Evolutionary conservation across 1,140 invertebrate species (phyloP).

Genomic region (Ectropis grisescens): DNA sequence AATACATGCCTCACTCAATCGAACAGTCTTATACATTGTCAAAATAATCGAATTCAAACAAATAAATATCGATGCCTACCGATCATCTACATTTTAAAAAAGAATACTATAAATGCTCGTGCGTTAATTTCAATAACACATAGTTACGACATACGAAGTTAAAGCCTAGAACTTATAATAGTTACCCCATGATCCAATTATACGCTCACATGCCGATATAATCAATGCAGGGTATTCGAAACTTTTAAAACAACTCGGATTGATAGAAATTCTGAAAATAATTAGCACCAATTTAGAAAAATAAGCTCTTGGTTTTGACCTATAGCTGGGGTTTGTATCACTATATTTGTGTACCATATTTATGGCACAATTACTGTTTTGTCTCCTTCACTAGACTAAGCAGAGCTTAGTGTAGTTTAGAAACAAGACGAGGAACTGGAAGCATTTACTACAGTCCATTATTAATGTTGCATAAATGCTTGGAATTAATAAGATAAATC

Average conservation of each 20-base stretch:
- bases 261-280: too few relatives aligned
- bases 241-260: not conserved
- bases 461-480: too few relatives aligned
- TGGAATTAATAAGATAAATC: too few relatives aligned
- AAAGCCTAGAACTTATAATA: conserved; percentile 56
- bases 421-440: too few relatives aligned
- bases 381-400: conserved; percentile 23
- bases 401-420: conserved; percentile 18
- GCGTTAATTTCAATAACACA: conserved; percentile 13
- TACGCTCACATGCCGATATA: conserved; percentile 46
- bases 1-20: conserved; percentile 35
- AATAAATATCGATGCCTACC: not conserved
- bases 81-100: not conserved
- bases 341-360: too few relatives aligned
- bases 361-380: too few relatives aligned
- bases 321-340: not conserved
- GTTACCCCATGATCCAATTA: conserved; percentile 61
- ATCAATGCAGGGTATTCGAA: conserved; percentile 39
- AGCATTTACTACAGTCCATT: too few relatives aligned
- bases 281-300: not conserved
- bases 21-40: conserved; percentile 51
- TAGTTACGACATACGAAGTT: conserved; percentile 36
- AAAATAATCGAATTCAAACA: conserved; percentile 8
- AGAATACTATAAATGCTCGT: conserved; percentile 1
- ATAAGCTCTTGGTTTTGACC: not conserved